Conservation (phyloP, 2,113 vertebrate genomes). For the Lagenorhynchus albirostris region DNA sequence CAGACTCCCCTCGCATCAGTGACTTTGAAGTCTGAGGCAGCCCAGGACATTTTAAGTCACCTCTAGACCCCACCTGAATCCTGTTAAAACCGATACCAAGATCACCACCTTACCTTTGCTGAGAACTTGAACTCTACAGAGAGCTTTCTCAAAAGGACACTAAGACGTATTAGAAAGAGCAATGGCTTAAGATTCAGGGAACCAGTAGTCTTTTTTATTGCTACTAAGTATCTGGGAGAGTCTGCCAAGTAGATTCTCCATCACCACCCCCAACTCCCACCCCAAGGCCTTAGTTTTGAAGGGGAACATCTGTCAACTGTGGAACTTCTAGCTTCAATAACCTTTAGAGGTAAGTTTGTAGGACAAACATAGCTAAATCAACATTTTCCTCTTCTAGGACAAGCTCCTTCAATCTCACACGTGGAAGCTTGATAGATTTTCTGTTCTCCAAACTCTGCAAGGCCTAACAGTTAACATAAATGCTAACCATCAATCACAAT, state of each 20-base stretch:
- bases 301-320: not conserved
- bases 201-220: not conserved
- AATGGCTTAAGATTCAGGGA: not conserved
- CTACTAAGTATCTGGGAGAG: not conserved
- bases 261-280: not conserved
- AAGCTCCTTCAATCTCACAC: not conserved
- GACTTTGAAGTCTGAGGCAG: not conserved
- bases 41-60: not conserved
- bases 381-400: not conserved
- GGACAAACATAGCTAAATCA: not conserved
- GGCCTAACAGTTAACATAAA: not conserved
- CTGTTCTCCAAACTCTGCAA: not conserved
- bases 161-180: not conserved
- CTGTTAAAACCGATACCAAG: not conserved
- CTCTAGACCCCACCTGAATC: not conserved
- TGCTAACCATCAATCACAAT: not conserved
- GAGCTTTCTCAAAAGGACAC: not conserved
- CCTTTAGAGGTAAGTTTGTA: not conserved
- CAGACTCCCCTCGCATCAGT: not conserved
- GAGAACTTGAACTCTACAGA: conserved; percentile 3
- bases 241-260: not conserved
- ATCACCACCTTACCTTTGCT: not conserved
- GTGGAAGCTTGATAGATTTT: not conserved
- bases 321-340: not conserved
- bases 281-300: not conserved